phyloP scores from a whole-genome alignment of 2,113 vertebrate genomes.

The Acanthochromis polyacanthus region DNA sequence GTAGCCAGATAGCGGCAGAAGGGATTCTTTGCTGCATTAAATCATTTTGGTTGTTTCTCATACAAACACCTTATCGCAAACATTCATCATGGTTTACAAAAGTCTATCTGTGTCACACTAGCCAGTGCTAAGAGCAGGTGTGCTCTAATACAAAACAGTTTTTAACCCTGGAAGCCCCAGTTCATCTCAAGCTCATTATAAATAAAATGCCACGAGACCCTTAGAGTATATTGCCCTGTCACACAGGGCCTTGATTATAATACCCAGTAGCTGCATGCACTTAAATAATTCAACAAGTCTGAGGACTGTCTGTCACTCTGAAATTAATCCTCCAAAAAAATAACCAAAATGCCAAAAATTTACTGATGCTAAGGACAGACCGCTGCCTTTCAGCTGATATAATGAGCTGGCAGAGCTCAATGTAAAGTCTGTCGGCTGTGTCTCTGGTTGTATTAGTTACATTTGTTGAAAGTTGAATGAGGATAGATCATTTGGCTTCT shows the following conservation, averaged over 20 bases:
- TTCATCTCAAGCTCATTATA: conserved; percentile 59
- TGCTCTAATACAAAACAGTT: conserved; percentile 9
- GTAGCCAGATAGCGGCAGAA: conserved; percentile 17
- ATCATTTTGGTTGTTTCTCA: conserved; percentile 2
- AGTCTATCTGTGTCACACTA: conserved; percentile 16
- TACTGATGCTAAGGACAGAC: conserved; percentile 28
- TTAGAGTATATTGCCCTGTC: conserved; percentile 63
- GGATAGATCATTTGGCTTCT: conserved; percentile 30
- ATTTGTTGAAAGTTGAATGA: conserved; percentile 48
- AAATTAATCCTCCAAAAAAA: conserved; percentile 42
- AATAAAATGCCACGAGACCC: conserved; percentile 64
- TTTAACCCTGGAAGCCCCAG: conserved; percentile 31
- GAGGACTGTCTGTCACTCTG: conserved; percentile 58
- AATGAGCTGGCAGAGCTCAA: conserved; percentile 22
- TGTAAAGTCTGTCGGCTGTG: conserved; percentile 30
- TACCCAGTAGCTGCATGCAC: conserved; percentile 54
- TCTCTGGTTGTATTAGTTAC: conserved; percentile 26
- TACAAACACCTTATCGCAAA: neutral
- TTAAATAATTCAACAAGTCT: conserved; percentile 78
- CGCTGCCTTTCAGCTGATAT: conserved; percentile 30
- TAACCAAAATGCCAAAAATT: conserved; percentile 26
- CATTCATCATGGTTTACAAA: neutral
- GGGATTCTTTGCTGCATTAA: neutral
- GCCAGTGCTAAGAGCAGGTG: neutral
- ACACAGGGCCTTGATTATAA: conserved; percentile 60